Evolutionary conservation across 2,113 vertebrate species (phyloP).

Genomic region (Geococcyx californianus): DNA sequence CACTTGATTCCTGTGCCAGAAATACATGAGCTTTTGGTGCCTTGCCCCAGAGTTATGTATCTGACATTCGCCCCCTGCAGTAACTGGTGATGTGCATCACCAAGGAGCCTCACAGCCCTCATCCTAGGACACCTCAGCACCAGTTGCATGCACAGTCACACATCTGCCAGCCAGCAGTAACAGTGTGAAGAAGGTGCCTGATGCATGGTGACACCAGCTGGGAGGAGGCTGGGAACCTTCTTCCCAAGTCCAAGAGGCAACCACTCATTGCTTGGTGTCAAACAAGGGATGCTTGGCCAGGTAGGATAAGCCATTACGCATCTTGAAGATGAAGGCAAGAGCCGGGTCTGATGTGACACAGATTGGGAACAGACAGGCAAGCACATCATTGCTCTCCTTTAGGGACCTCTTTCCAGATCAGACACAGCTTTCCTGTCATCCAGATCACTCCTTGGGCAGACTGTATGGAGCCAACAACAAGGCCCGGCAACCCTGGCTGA

Average conservation of each 20-base stretch:
- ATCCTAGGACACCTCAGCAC: neutral
- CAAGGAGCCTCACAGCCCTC: neutral
- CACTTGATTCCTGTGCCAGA: neutral
- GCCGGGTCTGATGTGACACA: neutral
- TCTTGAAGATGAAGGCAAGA: neutral
- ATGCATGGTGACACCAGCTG: neutral
- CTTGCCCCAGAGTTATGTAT: neutral
- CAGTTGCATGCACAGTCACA: accelerated
- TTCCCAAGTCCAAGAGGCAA: neutral
- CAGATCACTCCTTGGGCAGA: neutral
- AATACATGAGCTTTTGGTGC: neutral
- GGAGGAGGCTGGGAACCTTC: neutral
- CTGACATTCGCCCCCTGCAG: neutral
- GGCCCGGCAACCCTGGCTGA: neutral
- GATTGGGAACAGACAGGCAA: accelerated
- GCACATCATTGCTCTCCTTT: neutral
- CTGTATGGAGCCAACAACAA: neutral
- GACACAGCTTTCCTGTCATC: neutral
- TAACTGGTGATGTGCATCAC: neutral
- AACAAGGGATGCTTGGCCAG: neutral
- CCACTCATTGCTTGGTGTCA: neutral
- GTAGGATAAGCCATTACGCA: neutral
- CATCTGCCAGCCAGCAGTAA: neutral
- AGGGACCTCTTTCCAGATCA: neutral
- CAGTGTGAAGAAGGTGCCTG: neutral